These are phyloP conservation scores for Trissolcus brochymenae DNA, from an alignment of 2,888 invertebrate species.

Conservation along the genomic window DNA sequence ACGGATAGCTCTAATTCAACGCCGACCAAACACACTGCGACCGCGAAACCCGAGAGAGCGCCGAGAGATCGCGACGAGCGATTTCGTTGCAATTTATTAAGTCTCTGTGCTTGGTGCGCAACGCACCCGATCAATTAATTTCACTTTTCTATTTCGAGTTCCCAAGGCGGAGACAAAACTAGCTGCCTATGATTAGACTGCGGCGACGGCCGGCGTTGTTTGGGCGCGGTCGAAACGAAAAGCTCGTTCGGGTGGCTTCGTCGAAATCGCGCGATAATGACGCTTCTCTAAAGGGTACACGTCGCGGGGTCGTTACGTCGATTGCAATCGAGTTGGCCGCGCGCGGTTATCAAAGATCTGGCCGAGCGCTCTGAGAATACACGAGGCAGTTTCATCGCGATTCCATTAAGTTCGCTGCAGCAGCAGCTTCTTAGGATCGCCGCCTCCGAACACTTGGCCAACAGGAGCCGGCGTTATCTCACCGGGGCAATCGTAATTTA, in stretches of 20 bases:
- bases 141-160: constrained; percentile 48
- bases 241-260: constrained; percentile 20
- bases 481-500: constrained; percentile 60
- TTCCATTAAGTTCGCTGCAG: constrained; percentile 61
- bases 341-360: constrained; percentile 60
- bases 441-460: constrained; percentile 44
- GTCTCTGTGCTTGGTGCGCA: constrained; percentile 35
- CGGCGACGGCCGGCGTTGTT: no score
- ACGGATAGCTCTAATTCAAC: constrained; percentile 35
- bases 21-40: constrained; percentile 16
- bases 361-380: constrained; percentile 24
- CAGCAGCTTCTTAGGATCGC: constrained; percentile 58
- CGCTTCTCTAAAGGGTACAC: constrained; percentile 4
- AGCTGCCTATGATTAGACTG: constrained; percentile 26
- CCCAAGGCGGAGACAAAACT: constrained; percentile 31
- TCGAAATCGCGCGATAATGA: constrained; percentile 37
- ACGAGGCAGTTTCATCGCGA: constrained; percentile 59
- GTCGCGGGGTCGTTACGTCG: constrained; percentile 10
- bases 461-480: constrained; percentile 59
- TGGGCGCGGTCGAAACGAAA: constrained; percentile 31
- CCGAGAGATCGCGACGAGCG: constrained; percentile 30
- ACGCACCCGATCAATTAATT: constrained; percentile 47
- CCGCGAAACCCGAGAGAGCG: constrained; percentile 32
- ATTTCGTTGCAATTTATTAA: constrained; percentile 48
- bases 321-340: constrained; percentile 58